These are phyloP conservation scores for Pagetopsis macropterus DNA, from an alignment of 2,797 vertebrate genomes.

Conservation along the genomic window DNA sequence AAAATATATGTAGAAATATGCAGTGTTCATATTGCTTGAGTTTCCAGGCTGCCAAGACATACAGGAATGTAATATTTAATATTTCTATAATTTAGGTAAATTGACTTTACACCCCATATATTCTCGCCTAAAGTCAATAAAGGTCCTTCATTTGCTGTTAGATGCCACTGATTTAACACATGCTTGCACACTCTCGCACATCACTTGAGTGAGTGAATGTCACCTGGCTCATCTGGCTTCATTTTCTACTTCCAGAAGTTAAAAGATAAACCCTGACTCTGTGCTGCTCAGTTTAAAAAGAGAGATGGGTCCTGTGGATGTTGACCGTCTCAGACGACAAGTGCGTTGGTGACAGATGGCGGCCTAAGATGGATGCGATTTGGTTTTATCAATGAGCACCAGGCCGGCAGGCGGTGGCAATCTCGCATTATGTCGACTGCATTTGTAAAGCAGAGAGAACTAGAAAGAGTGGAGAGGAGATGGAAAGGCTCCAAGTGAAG, in stretches of 20 bases:
- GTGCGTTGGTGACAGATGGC: constrained; percentile 74
- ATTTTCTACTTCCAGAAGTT: constrained; percentile 74
- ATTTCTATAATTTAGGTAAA: constrained; percentile 25
- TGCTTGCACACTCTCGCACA: constrained; percentile 7
- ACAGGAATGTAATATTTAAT: not conserved
- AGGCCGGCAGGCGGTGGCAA: constrained; percentile 81
- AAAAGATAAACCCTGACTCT: constrained; percentile 78
- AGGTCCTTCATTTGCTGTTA: constrained; percentile 31
- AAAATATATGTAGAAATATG: constrained; percentile 8
- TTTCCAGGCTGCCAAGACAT: constrained; percentile 6
- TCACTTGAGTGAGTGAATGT: constrained; percentile 50
- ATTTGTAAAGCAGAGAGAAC: constrained; percentile 84
- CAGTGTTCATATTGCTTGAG: constrained; percentile 1
- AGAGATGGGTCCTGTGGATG: constrained; percentile 80
- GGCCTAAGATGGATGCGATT: constrained; percentile 85
- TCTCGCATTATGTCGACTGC: constrained; percentile 83
- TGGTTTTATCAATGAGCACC: constrained; percentile 87
- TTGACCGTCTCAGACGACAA: constrained; percentile 81
- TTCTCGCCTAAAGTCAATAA: constrained; percentile 11
- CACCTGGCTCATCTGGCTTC: constrained; percentile 52
- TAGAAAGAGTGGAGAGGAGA: constrained; percentile 56
- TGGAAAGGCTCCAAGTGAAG: constrained; percentile 50
- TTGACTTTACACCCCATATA: constrained; percentile 8
- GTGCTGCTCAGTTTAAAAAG: constrained; percentile 76
- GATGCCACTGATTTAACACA: constrained; percentile 28